Conservation (phyloP, 2,888 invertebrate species). For the Drosophila nr. medialis region DNA sequence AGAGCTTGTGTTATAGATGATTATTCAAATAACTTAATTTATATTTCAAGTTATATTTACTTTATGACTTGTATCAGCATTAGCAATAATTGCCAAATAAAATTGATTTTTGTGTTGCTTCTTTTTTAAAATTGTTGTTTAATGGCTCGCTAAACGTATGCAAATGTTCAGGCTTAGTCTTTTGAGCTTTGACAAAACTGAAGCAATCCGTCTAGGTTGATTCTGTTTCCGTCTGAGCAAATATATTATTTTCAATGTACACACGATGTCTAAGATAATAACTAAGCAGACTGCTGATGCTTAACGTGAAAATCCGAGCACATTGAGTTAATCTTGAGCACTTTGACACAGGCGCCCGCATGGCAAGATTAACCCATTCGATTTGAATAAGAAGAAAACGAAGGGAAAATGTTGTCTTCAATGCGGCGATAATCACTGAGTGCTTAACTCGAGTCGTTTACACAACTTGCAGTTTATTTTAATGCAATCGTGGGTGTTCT, state of each 20-base stretch:
- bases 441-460: conserved; percentile 39
- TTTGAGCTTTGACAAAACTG: background rate
- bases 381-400: background rate
- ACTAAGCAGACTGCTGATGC: background rate
- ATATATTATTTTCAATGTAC: background rate
- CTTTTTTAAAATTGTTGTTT: background rate
- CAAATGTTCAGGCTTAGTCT: background rate
- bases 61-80: too few relatives aligned
- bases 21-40: background rate
- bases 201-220: background rate
- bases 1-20: background rate
- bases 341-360: conserved; percentile 61
- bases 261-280: background rate
- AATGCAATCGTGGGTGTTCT: conserved; percentile 57
- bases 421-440: conserved; percentile 39
- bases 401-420: conserved; percentile 1
- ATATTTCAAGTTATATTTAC: too few relatives aligned
- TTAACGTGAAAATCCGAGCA: background rate
- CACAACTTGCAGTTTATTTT: conserved; percentile 50
- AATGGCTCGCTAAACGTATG: background rate
- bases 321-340: conserved; percentile 9
- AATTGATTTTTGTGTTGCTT: background rate
- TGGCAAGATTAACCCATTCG: conserved; percentile 2
- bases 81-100: background rate
- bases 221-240: too few relatives aligned